Conservation (phyloP, 1,140 invertebrate genomes). For the Scaptomyza montana region DNA sequence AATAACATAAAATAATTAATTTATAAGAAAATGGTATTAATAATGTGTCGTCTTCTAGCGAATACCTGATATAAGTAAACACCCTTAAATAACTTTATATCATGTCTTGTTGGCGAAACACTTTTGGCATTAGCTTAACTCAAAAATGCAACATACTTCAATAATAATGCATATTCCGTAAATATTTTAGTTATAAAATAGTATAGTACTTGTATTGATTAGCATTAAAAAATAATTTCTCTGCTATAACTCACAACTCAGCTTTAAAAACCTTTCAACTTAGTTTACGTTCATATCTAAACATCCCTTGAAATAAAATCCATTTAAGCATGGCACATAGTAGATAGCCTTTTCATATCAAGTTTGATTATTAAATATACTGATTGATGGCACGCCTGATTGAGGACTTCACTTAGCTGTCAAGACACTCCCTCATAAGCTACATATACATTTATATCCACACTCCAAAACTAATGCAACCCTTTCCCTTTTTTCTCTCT, state of each 20-base stretch:
- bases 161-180: too few relatives aligned
- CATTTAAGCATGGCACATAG: conserved; percentile 10
- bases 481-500: conserved; percentile 54
- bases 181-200: too few relatives aligned
- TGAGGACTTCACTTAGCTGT: conserved; percentile 60
- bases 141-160: too few relatives aligned
- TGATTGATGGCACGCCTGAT: conserved; percentile 77
- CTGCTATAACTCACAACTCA: too few relatives aligned
- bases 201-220: too few relatives aligned
- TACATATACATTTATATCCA: conserved; percentile 17
- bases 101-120: too few relatives aligned
- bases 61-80: too few relatives aligned
- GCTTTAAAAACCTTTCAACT: neutral
- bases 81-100: too few relatives aligned
- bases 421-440: neutral
- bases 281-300: neutral
- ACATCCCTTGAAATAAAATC: conserved; percentile 17
- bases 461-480: conserved; percentile 65
- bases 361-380: conserved; percentile 53
- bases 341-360: conserved; percentile 1
- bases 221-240: too few relatives aligned
- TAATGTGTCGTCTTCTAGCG: too few relatives aligned
- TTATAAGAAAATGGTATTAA: too few relatives aligned
- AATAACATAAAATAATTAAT: neutral
- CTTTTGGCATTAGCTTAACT: too few relatives aligned